Evolutionary conservation across 2,113 vertebrate genomes (phyloP).

Genomic region (Nothocercus nigrocapillus): DNA sequence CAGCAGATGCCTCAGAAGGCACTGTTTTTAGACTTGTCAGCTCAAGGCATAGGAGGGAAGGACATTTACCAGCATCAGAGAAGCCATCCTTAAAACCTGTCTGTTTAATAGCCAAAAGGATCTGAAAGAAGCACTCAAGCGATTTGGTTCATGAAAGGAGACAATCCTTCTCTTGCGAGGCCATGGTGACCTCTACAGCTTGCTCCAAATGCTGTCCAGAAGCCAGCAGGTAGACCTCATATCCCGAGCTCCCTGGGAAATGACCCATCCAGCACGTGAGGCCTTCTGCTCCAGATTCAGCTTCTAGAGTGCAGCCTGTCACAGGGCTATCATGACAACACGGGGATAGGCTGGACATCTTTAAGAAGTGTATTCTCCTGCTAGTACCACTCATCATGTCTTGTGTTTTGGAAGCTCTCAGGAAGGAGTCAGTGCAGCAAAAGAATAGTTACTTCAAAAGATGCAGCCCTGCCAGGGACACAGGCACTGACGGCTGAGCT

Average conservation of each 20-base stretch:
- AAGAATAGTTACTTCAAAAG: neutral
- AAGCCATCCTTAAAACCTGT: neutral
- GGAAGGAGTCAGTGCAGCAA: neutral
- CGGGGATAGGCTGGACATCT: neutral
- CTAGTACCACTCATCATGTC: neutral
- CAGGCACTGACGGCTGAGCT: neutral
- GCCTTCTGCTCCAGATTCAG: neutral
- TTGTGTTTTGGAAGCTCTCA: neutral
- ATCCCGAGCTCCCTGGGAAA: neutral
- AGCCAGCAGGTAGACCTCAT: neutral
- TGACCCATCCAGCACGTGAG: neutral
- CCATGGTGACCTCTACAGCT: neutral
- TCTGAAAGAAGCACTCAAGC: neutral
- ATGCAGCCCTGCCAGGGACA: neutral
- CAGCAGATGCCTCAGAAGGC: neutral
- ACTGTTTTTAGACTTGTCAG: neutral
- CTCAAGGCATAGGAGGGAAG: neutral
- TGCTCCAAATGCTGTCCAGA: neutral
- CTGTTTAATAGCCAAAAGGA: neutral
- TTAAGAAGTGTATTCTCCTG: neutral
- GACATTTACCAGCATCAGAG: neutral
- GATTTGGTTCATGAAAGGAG: neutral
- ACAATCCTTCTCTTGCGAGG: neutral
- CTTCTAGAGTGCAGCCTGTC: neutral
- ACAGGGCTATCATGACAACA: neutral